These are phyloP conservation scores for Lasioglossum leucozonium DNA, from an alignment of 2,888 invertebrate species.

Conservation along the genomic window DNA sequence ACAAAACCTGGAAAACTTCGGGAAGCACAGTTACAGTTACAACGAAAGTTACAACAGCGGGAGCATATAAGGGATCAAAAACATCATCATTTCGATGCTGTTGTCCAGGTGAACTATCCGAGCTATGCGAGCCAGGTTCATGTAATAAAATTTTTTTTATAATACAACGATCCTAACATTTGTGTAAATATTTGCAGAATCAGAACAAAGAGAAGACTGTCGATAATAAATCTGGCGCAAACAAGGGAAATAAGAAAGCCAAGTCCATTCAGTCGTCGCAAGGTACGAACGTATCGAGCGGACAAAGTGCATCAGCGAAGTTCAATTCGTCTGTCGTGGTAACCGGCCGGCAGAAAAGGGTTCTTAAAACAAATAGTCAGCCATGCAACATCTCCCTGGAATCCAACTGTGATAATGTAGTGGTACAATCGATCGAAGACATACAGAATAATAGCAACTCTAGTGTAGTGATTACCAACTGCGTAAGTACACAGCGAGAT, in stretches of 20 bases:
- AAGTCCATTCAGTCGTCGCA: constrained; percentile 80
- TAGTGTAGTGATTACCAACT: constrained; percentile 71
- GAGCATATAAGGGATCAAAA: constrained; percentile 88
- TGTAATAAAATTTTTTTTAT: neutral
- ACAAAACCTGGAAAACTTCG: constrained; percentile 85
- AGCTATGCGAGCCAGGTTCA: neutral
- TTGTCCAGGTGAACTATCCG: constrained; percentile 70
- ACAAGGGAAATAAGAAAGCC: constrained; percentile 77
- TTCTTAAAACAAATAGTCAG: constrained; percentile 75
- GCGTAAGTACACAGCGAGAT: constrained; percentile 68
- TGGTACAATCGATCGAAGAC: constrained; percentile 77
- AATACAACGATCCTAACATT: neutral
- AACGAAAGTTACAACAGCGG: constrained; percentile 89
- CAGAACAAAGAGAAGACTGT: constrained; percentile 80
- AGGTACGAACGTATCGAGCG: constrained; percentile 72
- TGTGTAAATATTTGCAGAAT: constrained; percentile 64
- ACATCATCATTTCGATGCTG: constrained; percentile 80
- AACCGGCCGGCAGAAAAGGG: constrained; percentile 75
- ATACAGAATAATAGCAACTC: constrained; percentile 73
- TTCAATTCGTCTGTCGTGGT: constrained; percentile 63
- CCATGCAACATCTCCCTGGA: constrained; percentile 78
- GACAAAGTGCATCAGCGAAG: constrained; percentile 67
- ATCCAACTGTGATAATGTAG: constrained; percentile 83
- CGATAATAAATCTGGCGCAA: constrained; percentile 72
- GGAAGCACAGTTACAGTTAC: constrained; percentile 88